phyloP scores from a whole-genome alignment of 2,113 vertebrate species.

The Ahaetulla prasina region DNA sequence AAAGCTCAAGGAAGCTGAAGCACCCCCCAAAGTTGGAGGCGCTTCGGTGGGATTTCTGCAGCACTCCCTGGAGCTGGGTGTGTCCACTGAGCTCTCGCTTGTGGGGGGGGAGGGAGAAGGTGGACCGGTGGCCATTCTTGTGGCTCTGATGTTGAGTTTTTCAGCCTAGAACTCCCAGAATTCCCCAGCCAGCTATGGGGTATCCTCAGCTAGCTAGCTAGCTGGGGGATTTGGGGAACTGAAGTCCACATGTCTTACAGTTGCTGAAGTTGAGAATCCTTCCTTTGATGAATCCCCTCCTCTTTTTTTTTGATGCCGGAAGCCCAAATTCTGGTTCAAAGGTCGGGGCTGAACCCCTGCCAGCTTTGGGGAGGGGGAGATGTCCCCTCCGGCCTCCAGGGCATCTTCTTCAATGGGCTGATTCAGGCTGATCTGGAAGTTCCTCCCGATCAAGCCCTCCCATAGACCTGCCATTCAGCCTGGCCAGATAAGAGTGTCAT shows the following conservation, averaged over 20 bases:
- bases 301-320: no score
- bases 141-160: neutral
- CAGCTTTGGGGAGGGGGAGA: neutral
- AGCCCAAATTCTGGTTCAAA: neutral
- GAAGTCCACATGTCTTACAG: neutral
- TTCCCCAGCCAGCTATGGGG: neutral
- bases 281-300: neutral
- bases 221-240: neutral
- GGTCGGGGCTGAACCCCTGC: neutral
- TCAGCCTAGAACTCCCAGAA: neutral
- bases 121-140: neutral
- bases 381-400: neutral
- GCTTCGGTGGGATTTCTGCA: neutral
- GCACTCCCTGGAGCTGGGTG: no score
- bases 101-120: neutral
- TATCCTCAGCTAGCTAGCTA: neutral
- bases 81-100: neutral
- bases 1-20: neutral
- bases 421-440: neutral
- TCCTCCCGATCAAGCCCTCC: neutral
- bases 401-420: neutral
- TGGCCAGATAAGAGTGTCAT: neutral
- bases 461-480: neutral
- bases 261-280: neutral
- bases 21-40: neutral